A percentile compares a stretch with the other conserved stretches of the same genome.
Evolutionary conservation across 2,888 invertebrate species (phyloP).

Genomic region (Tinea pellionella): DNA sequence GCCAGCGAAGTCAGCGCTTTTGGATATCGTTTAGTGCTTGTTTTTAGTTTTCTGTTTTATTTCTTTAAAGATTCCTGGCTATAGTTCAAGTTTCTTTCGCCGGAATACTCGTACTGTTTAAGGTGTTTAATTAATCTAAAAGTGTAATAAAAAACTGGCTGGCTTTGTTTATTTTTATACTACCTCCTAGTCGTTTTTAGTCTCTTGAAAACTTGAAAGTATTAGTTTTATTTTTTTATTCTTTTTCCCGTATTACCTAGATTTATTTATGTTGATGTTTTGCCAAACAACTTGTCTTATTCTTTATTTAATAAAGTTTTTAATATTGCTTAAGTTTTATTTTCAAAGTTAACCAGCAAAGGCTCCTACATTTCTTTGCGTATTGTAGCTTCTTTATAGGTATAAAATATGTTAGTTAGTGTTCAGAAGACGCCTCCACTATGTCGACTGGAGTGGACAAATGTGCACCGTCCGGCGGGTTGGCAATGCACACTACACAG

Average conservation of each 20-base stretch:
- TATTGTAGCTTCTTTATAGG: too few species aligned
- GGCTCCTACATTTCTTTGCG: too few species aligned
- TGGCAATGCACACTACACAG: too few species aligned
- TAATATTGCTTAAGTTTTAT: too few species aligned
- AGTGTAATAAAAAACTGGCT: constrained; percentile 25
- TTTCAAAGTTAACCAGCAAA: too few species aligned
- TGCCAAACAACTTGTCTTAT: too few species aligned
- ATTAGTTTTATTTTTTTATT: background rate
- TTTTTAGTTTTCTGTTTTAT: constrained; percentile 10
- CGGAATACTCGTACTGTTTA: constrained; percentile 19
- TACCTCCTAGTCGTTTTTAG: background rate
- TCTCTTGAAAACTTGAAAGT: background rate
- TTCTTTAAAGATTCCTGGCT: constrained; percentile 8
- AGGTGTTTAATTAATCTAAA: constrained; percentile 58
- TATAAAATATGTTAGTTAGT: too few species aligned
- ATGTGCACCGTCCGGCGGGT: too few species aligned
- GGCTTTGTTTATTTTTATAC: background rate
- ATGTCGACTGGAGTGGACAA: too few species aligned
- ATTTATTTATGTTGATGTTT: background rate
- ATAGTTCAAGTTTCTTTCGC: constrained; percentile 9
- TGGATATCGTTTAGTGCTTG: constrained; percentile 9
- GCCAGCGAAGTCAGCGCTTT: constrained; percentile 6
- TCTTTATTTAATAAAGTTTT: too few species aligned
- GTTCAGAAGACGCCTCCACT: too few species aligned
- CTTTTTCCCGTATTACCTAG: background rate